phyloP scores from a whole-genome alignment of 2,797 vertebrate genomes.

The Pelochelys cantorii region DNA sequence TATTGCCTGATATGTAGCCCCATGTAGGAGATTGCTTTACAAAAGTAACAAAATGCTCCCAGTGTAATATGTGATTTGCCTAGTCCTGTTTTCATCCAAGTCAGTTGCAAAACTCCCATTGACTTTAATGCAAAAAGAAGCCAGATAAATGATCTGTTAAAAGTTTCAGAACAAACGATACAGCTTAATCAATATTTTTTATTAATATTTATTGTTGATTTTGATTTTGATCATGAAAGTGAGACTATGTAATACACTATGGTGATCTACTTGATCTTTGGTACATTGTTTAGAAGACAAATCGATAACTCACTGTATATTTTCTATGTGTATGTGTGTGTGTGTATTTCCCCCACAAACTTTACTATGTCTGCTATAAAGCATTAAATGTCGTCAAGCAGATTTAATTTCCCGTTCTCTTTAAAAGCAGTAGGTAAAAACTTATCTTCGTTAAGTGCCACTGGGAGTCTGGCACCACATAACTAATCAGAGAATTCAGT shows the following conservation, averaged over 20 bases:
- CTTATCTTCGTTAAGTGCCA: constrained; percentile 82
- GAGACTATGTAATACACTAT: neutral
- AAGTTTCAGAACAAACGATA: neutral
- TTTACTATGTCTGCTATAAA: constrained; percentile 65
- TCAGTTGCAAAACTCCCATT: neutral
- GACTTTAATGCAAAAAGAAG: neutral
- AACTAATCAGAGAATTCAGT: constrained; percentile 80
- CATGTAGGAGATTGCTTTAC: neutral
- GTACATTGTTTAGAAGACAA: neutral
- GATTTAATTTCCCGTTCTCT: constrained; percentile 58
- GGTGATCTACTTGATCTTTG: neutral
- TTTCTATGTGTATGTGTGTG: neutral
- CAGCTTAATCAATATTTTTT: neutral
- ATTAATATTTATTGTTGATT: neutral
- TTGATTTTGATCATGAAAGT: neutral
- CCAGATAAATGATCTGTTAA: rapidly evolving
- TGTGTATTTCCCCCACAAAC: rapidly evolving
- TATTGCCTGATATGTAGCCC: rapidly evolving
- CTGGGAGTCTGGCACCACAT: constrained; percentile 80
- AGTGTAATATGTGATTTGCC: neutral
- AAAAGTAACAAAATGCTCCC: neutral
- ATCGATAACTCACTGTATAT: neutral
- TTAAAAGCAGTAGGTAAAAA: constrained; percentile 77
- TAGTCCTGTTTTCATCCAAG: neutral
- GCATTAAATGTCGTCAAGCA: constrained; percentile 50